Evolutionary conservation across 2,888 invertebrate genomes (phyloP), one percentile per base, ranked within the genome.

Genomic region (Ceraclea dissimilis): DNA sequence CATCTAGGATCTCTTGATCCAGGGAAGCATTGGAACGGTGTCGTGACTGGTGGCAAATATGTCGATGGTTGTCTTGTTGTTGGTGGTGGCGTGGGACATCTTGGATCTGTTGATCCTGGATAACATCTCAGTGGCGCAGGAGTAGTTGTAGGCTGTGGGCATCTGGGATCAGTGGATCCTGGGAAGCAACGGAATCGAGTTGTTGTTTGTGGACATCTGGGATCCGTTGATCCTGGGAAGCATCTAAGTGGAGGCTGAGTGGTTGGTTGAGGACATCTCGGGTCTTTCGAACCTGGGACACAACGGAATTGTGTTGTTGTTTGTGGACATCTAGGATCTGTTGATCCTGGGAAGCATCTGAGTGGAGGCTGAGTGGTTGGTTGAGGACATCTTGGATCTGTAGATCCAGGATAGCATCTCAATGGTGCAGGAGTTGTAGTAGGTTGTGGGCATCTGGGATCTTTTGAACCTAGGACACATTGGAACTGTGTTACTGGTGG

Each of bases 41-140:
- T 50, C 5, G 44, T 44, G 57, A 22, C 60, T 44, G 78, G 78
- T 5, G 78, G 76, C 31, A 78, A 67, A 61, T 78, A 79, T 10
- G 75, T 75, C 1, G 74, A 69, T 16, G 64, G 64, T 10, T 62
- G 62, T 58, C 16, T 60, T 2, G 63, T 60, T 2, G 55, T 61
- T 4, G n/a, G n/a, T n/a, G n/a, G n/a, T n/a, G 65, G 64, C 4
- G 67, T 65, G 2, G 66, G 70, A 57, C 72, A 73, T 31, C 66
- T 65, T 0, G 70, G 70, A 63, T 73, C 72, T 4, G 62, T 64
- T 6, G 67, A 68, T 22, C 72, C 72, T 10, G 72, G 73, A 57
- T 58, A 49, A 39, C 69, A 68, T 2, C 48, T 18, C 8, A 17
- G 13, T 19, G 60, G 62, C n/a, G n/a, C n/a, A 26, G 59, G 55